Evolutionary conservation across 2,797 vertebrate genomes (phyloP).

Genomic region (Furcifer pardalis): DNA sequence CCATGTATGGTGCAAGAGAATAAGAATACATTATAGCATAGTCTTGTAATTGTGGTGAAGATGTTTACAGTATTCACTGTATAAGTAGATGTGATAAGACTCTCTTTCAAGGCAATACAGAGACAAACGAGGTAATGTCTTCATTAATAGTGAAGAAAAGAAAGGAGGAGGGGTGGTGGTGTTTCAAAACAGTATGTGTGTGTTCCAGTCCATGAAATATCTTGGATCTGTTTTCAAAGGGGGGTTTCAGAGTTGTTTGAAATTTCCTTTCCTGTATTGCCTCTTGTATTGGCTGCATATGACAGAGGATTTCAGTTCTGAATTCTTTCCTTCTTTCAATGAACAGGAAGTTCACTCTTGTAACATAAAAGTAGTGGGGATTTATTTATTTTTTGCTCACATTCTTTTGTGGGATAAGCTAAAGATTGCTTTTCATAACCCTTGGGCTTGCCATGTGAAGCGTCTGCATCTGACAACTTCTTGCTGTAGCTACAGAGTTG

Average conservation of each 20-base stretch:
- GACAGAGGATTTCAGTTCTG: conserved; percentile 8
- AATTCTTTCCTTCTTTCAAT: conserved; percentile 20
- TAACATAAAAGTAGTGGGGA: not conserved
- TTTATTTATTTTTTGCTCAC: not conserved
- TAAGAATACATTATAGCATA: conserved; percentile 33
- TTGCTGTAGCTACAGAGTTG: not conserved
- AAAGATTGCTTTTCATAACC: not conserved
- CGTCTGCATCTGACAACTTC: not conserved
- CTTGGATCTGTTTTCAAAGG: not conserved
- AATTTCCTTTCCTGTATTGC: not conserved
- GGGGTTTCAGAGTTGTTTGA: conserved; percentile 5
- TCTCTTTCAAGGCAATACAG: not conserved
- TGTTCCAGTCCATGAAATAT: accelerated
- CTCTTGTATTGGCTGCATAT: not conserved
- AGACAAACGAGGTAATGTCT: not conserved
- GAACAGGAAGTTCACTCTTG: conserved; percentile 15
- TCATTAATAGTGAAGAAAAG: not conserved
- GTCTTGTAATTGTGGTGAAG: conserved; percentile 41
- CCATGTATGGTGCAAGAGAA: conserved; percentile 45
- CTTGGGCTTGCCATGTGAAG: not conserved
- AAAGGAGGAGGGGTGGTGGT: not conserved
- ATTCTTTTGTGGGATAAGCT: not conserved
- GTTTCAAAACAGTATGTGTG: accelerated
- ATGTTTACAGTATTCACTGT: conserved; percentile 35
- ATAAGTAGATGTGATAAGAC: conserved; percentile 28